Evolutionary conservation across 2,113 vertebrate species (phyloP), one percentile per base, ranked within the genome.

Genomic region (Zapus hudsonius): DNA sequence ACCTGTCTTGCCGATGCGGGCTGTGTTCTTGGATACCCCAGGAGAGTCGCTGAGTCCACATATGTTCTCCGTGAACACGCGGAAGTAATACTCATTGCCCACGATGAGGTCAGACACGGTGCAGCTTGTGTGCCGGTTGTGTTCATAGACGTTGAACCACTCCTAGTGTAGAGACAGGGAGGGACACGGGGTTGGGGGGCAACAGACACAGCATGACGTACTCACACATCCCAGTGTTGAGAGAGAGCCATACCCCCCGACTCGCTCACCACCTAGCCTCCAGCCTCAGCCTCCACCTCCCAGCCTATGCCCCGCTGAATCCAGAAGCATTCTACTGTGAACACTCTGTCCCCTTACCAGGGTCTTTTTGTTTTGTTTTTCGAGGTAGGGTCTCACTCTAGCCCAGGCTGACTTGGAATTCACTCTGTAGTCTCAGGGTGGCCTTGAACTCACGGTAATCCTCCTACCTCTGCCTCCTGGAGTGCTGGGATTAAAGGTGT

Each of bases 61-160:
- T 96, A 99, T 95, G 97, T 99, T 99, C 97, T 99, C 98, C 1
- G 98, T 98, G 98, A 91, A 98, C 67, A 99, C 97, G 2, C 99
- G 98, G 96, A 99, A 99, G 67, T 96, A 98, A 95, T 99, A 99
- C 92, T 99, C 98, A 4, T 99, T 99, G 80, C 99, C 99, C 98
- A 99, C 98, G 84, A 99, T 98, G 95, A 99, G 98, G 94, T 99
- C 99, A 0, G 99, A 98, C 95, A 99, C 98, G 0, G 99, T 99
- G 87, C 99, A 99, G 96, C 92, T 97, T 57, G 98, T 98, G 36
- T 98, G 97, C 19, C 98, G 98, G 97, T 98, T 99, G 97, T 98
- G 99, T 67, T 99, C 99, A 0, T 97, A 98, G 29, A 99, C 98
- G 0, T 97, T 99, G 98, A 99, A 99, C 99, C 99, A 99, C 76